phyloP scores from a whole-genome alignment of 2,888 invertebrate genomes.

The Stegana nigrithorax region DNA sequence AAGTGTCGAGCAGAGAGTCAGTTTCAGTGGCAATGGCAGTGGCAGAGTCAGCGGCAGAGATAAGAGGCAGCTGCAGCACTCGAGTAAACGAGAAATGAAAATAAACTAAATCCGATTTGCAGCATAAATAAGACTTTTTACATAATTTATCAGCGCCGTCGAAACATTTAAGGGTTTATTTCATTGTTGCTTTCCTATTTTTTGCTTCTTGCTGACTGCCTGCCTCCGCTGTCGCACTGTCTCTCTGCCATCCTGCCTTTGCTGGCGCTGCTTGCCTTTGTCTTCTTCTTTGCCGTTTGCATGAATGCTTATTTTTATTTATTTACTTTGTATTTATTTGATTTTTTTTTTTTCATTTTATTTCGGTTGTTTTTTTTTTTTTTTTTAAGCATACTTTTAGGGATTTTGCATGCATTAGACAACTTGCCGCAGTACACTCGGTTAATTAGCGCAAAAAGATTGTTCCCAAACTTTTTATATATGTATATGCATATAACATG shows the following conservation, averaged over 20 bases:
- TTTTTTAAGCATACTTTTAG: too few species aligned
- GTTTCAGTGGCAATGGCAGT: too few species aligned
- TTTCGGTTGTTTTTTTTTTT: too few species aligned
- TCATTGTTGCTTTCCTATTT: conserved; percentile 1
- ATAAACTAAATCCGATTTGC: background rate
- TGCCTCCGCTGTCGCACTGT: too few species aligned
- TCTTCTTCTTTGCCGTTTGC: conserved; percentile 10
- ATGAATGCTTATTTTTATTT: background rate
- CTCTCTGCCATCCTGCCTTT: background rate
- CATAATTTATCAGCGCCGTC: conserved; percentile 8
- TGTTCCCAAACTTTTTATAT: too few species aligned
- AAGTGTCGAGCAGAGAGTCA: too few species aligned
- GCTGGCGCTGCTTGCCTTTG: too few species aligned
- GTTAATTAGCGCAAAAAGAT: too few species aligned
- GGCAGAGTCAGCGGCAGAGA: background rate
- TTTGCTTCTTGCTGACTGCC: background rate
- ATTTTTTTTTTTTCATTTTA: background rate
- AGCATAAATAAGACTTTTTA: conserved; percentile 9
- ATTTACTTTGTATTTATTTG: background rate
- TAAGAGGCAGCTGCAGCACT: background rate
- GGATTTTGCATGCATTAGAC: too few species aligned
- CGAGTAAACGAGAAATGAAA: too few species aligned
- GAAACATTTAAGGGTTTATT: background rate
- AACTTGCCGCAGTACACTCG: too few species aligned
- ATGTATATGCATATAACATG: too few species aligned